Evolutionary conservation across 2,113 vertebrate genomes (phyloP), one percentile per base, ranked within the genome.

Genomic region (Acanthisitta chloris): DNA sequence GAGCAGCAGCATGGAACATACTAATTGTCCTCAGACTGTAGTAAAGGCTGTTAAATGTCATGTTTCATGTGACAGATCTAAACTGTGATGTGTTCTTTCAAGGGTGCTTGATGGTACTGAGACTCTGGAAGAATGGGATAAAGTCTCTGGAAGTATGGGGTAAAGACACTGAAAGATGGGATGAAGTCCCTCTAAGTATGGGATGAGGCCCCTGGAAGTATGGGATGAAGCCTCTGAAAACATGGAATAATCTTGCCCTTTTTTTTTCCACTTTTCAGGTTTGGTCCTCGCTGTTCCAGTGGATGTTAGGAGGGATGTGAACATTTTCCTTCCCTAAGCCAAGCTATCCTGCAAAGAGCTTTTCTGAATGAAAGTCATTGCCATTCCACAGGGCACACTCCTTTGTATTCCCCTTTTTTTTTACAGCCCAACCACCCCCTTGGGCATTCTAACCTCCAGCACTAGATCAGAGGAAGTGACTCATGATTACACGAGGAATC

Each of bases 11-110:
- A 81, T 79, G 89, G 87, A 94, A 76, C 66, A 49, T 64, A 78
- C 74, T 52, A 91, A 87, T 80, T 73, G 88, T 94, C 81, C 88
- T 96, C 88, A 94, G 96, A 91, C 33, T 78, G 70, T 92, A 91
- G 96, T 94, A 67, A 90, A 96, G 82, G 31, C 58, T 77, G 94
- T 97, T 90, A 95, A 95, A 84, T 51, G 66, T 87, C 72, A 55
- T 85, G 71, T 83, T 93, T 94, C 69, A 29, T 67, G 72, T 20
- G 15, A 58, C 62, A 86, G 86, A 89, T 89, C 80, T 85, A 89
- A 95, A 86, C 72, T 18, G 29, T 8, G 34, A 59, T 95, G 95
- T 94, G 23, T 89, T 95, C 87, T 95, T 88, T 81, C 58, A 40
- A 24, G 52, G 58, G 34, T 38, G 29, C 46, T 70, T 23, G 38